Evolutionary conservation across 2,797 vertebrate species (phyloP), one percentile per base, ranked within the genome.

Genomic region (Rhinogobio ventralis): DNA sequence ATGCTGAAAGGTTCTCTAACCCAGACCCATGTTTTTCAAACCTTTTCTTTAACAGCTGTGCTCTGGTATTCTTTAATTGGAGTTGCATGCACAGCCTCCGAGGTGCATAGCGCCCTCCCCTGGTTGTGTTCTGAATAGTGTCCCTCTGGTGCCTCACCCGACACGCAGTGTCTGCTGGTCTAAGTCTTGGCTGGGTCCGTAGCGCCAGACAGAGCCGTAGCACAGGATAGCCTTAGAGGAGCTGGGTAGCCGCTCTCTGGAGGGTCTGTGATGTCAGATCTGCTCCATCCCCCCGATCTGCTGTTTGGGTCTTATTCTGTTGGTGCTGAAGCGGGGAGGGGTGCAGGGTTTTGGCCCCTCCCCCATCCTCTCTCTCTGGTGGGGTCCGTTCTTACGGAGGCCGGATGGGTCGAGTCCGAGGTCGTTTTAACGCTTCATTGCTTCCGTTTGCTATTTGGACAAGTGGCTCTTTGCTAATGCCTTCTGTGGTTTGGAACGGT

Each of bases 391-490:
- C 95, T 95, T 95, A 94, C 94, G 95, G 95, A 96, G 95, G 94
- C 95, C 94, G 95, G 95, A 95, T 93, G 94, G 91, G 91, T 94
- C 94, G 95, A 95, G 93, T 94, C 94, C 90, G 93, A 91, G 94
- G 94, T 95, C 95, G 94, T 95, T 96, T 96, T 95, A 95, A 96
- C 96, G 94, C 96, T 96, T 96, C 97, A 93, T 97, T 97, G 97
- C 96, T 96, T 95, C 96, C 96, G 94, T 97, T 96, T 97, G 96
- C 95, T 97, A 96, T 96, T 96, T 97, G 97, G 97, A 98, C 96
- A 96, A 96, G 96, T 97, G 96, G 92, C 96, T 97, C 95, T 97
- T 96, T 97, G 95, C 95, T 98, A 96, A 97, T 96, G 89, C 95
- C 95, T 95, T 89, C 95, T 94, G 94, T 95, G 96, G 93, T 95